phyloP scores from a whole-genome alignment of 2,797 vertebrate genomes.

The Ficedula albicollis region DNA sequence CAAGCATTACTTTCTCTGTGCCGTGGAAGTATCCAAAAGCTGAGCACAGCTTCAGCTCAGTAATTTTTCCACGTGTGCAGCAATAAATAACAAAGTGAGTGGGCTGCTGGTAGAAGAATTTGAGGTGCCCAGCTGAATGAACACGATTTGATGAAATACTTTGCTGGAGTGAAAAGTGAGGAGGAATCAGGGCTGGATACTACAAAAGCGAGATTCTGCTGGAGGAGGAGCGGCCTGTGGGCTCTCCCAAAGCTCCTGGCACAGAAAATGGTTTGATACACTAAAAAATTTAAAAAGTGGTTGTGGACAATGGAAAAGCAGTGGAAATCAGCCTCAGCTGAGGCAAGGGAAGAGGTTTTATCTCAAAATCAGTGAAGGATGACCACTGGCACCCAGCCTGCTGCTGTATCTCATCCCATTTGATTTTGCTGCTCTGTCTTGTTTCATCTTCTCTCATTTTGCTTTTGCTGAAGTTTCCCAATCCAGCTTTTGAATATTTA shows the following conservation, averaged over 20 bases:
- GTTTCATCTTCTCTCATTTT: not conserved
- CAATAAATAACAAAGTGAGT: not conserved
- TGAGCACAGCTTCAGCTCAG: not conserved
- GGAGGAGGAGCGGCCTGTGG: not conserved
- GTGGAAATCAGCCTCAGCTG: not conserved
- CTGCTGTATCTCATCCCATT: not conserved
- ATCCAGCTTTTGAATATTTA: not conserved
- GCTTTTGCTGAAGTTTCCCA: not conserved
- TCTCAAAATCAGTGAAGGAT: not conserved
- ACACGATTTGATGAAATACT: not conserved
- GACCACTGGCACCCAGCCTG: not conserved
- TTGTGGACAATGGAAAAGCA: not conserved
- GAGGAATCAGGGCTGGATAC: not conserved
- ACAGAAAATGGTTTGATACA: not conserved
- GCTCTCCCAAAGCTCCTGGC: not conserved
- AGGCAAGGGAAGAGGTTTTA: not conserved
- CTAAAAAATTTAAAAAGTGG: not conserved
- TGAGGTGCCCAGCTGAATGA: not conserved
- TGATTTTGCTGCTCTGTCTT: not conserved
- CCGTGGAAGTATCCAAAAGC: not conserved
- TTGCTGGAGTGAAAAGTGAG: not conserved
- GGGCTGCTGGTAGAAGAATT: not conserved
- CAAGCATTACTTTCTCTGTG: fast-evolving
- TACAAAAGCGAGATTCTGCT: not conserved
- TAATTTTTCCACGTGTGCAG: not conserved